phyloP scores from a whole-genome alignment of 1,140 invertebrate species.

The Plutomurus gul region DNA sequence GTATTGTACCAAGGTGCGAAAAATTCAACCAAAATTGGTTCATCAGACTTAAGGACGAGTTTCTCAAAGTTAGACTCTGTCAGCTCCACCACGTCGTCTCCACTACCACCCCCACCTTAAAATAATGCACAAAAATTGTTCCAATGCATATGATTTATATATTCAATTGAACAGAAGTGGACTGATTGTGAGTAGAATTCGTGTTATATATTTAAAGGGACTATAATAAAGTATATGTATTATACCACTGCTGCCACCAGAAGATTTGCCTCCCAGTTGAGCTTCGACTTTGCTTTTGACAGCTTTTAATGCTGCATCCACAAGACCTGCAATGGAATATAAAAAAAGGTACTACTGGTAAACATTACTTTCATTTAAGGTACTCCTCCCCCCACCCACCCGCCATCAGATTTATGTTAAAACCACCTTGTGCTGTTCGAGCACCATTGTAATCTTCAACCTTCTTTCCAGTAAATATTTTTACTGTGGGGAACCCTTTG shows the following conservation, averaged over 20 bases:
- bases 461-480: slow-evolving; percentile 85
- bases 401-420: too few relatives aligned
- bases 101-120: slow-evolving; percentile 57
- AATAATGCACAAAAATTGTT: too few relatives aligned
- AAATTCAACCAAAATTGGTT: slow-evolving; percentile 96
- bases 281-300: slow-evolving; percentile 71
- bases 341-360: neutral
- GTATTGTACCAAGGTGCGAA: slow-evolving; percentile 80
- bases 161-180: too few relatives aligned
- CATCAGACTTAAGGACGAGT: slow-evolving; percentile 83
- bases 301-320: slow-evolving; percentile 78
- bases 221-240: neutral
- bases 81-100: slow-evolving; percentile 84
- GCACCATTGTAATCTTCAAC: slow-evolving; percentile 85
- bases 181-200: too few relatives aligned
- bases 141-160: too few relatives aligned
- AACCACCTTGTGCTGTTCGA: slow-evolving; percentile 78
- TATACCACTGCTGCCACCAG: slow-evolving; percentile 52
- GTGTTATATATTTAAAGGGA: neutral
- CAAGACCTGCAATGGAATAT: slow-evolving; percentile 63
- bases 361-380: neutral
- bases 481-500: slow-evolving; percentile 93
- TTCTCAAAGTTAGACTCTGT: slow-evolving; percentile 95
- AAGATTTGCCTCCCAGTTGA: slow-evolving; percentile 67
- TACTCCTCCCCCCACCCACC: too few relatives aligned